These are phyloP conservation scores for Apodemus speciosus DNA, from an alignment of 2,113 vertebrate species.

Conservation along the genomic window DNA sequence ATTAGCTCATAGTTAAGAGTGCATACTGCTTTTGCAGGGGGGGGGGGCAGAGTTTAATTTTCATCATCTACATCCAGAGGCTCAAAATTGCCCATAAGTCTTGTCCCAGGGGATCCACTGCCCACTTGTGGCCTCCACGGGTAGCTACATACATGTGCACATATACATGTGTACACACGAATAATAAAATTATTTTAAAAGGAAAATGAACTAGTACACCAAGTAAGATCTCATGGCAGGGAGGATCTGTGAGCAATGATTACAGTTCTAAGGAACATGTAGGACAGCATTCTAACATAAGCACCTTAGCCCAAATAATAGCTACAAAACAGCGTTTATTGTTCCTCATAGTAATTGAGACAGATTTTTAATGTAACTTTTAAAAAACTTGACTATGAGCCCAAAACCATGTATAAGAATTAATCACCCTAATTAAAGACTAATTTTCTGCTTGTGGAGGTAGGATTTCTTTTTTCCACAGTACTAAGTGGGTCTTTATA, in stretches of 20 bases:
- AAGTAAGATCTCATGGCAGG: neutral
- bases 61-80: neutral
- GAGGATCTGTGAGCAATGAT: neutral
- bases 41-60: neutral
- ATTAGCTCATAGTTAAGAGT: neutral
- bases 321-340: slow-evolving; percentile 37
- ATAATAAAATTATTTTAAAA: neutral
- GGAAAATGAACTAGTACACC: neutral
- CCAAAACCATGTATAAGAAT: slow-evolving; percentile 14
- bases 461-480: neutral
- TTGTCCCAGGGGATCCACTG: neutral
- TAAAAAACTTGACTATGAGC: slow-evolving; percentile 52
- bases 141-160: neutral
- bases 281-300: neutral
- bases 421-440: slow-evolving; percentile 52
- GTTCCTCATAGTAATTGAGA: slow-evolving; percentile 34
- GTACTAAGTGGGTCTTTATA: slow-evolving; percentile 12
- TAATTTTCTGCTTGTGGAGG: slow-evolving; percentile 44
- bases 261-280: neutral
- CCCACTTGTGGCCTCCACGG: neutral
- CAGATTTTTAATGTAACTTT: slow-evolving; percentile 56
- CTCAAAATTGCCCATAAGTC: neutral
- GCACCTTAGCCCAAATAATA: slow-evolving; percentile 18
- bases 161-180: neutral
- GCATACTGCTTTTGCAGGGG: neutral